Base-by-base conservation (phyloP, 2,113 vertebrate genomes). In the Brachypodius melanocephalos region DNA sequence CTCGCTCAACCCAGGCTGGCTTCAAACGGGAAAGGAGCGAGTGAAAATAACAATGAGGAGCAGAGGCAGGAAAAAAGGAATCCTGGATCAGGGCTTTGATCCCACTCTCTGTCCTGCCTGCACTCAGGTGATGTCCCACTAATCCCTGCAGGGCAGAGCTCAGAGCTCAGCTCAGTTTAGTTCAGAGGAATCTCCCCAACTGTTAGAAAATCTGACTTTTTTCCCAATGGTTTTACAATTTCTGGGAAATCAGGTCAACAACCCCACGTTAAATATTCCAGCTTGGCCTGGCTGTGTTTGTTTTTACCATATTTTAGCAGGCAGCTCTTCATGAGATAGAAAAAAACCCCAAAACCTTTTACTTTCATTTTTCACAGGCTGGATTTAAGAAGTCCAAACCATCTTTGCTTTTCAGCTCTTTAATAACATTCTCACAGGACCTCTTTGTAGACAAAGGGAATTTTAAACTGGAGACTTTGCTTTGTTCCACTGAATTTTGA, bases 371-470 rank as follows among this genome's bases (percentile, higher is more conserved):
- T 65, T 31, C 75, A 74, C 69, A 65, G 68, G 3, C 32, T 45
- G 72, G 42, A 29, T 79, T 83, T 61, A 38, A 71, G 46, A 77
- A 63, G 10, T 14, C 65, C 46, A 58, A 84, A 59, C 26, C 13
- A 43, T n/a, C 78, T 91, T 72, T 76, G 52, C 46, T 78, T 89
- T 78, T 61, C 63, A 78, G 49, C 34, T 93, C 59, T 77, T 82
- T 49, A 62, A 7, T 71, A 46, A 83, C 74, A 61, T 75, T 73
- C 78, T 90, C 88, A 26, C 4, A 88, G 81, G 89, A 66, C 8
- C 31, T 73, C 69, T 93, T 74, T 59, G 63, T 46, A 86, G 68
- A 88, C 84, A 95, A 95, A 95, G 40, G 63, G 89, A 94, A 91
- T 82, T 91, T 67, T 82, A 78, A 92, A 77, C 65, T 31, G 73